Percentiles rank a stretch among this genome's conserved stretches.
Evolutionary conservation across 2,113 vertebrate genomes (phyloP).

Genomic region (Gambusia holbrooki): DNA sequence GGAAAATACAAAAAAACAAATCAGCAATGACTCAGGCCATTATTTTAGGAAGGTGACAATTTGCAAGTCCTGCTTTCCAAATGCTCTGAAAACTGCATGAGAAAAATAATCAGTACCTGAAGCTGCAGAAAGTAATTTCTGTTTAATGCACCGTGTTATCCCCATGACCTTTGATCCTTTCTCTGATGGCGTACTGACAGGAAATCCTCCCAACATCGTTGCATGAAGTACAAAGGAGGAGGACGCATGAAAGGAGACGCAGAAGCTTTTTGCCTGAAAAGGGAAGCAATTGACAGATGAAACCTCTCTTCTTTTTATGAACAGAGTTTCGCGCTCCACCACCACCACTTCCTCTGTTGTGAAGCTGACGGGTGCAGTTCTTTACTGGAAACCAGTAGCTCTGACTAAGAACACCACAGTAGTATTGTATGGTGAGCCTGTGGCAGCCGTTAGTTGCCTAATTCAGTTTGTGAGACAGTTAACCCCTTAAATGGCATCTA

Average conservation of each 20-base stretch:
- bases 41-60: too few species aligned
- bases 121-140: neutral
- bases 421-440: conserved; percentile 24
- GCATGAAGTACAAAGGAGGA: conserved; percentile 15
- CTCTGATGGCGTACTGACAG: neutral
- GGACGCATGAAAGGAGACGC: conserved; percentile 18
- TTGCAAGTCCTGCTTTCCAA: neutral
- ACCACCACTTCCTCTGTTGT: conserved; percentile 76
- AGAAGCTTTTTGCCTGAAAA: conserved; percentile 26
- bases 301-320: conserved; percentile 53
- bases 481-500: conserved; percentile 18
- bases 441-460: conserved; percentile 36
- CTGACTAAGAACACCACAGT: conserved; percentile 69
- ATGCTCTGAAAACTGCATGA: neutral
- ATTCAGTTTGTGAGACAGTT: conserved; percentile 40
- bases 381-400: conserved; percentile 77
- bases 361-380: conserved; percentile 59
- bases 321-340: conserved; percentile 60
- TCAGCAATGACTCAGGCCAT: too few species aligned
- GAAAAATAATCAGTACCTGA: neutral
- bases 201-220: conserved; percentile 2
- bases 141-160: neutral
- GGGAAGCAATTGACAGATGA: conserved; percentile 30
- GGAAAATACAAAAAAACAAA: too few species aligned
- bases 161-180: conserved; percentile 11